These are phyloP conservation scores for Petrolisthes manimaculis DNA, from an alignment of 2,888 invertebrate genomes.

Conservation along the genomic window DNA sequence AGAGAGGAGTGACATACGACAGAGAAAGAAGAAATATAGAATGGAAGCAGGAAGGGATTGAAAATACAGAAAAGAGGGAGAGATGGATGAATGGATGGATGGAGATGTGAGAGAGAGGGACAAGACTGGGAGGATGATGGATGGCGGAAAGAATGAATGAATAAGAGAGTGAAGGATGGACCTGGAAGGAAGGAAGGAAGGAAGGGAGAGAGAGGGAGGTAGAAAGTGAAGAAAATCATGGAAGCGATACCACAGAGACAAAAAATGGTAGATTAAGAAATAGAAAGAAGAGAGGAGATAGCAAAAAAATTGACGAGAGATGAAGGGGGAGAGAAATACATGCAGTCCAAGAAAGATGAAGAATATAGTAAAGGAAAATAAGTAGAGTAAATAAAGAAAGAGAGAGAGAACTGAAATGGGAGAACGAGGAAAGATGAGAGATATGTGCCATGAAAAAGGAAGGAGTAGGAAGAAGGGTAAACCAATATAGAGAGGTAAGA, in stretches of 20 bases:
- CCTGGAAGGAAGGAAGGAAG: neutral
- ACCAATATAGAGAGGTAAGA: too few species aligned
- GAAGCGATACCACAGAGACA: too few species aligned
- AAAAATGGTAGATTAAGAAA: neutral
- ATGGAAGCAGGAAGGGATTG: neutral
- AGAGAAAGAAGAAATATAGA: conserved; percentile 15
- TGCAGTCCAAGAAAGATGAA: neutral
- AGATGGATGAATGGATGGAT: too few species aligned
- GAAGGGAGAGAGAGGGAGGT: too few species aligned
- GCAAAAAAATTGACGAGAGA: neutral
- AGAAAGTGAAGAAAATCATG: too few species aligned
- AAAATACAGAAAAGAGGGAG: too few species aligned
- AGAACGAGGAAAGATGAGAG: neutral
- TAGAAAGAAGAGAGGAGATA: neutral
- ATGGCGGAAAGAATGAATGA: too few species aligned
- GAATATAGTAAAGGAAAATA: neutral
- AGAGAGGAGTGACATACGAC: neutral
- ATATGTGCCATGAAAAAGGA: neutral
- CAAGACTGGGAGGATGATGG: too few species aligned
- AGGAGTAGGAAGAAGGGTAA: neutral
- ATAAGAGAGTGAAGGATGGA: neutral
- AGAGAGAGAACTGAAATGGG: neutral
- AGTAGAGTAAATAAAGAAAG: neutral
- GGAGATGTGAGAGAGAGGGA: too few species aligned
- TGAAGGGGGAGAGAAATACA: neutral